phyloP scores from a whole-genome alignment of 2,797 vertebrate genomes.

The Molossus molossus region DNA sequence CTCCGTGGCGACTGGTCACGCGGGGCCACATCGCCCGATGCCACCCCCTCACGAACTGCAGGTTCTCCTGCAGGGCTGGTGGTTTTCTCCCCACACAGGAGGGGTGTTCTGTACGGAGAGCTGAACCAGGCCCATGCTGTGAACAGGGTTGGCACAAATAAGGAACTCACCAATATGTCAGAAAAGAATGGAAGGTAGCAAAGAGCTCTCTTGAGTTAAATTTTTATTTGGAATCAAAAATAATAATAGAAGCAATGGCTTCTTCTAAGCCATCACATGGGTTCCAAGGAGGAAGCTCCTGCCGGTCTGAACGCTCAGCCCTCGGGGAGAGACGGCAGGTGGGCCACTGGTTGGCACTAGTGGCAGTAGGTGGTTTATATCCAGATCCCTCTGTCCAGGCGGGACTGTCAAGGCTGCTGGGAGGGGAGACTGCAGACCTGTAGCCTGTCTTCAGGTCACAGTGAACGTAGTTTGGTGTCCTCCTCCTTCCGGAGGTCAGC shows the following conservation, averaged over 20 bases:
- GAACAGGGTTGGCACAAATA: background rate
- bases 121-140: background rate
- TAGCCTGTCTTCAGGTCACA: background rate
- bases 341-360: background rate
- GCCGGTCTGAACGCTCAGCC: background rate
- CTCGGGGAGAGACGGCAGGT: background rate
- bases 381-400: background rate
- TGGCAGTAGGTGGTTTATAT: background rate
- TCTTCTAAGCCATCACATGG: slow-evolving; percentile 10
- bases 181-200: background rate
- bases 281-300: background rate
- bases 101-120: background rate
- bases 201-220: slow-evolving; percentile 1
- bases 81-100: background rate
- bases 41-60: background rate
- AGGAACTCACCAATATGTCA: background rate
- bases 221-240: slow-evolving; percentile 34
- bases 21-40: background rate
- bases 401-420: background rate
- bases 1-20: background rate
- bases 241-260: background rate
- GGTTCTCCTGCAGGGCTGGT: background rate
- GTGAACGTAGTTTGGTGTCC: background rate
- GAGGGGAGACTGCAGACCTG: background rate
- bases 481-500: background rate